These are phyloP conservation scores for Cerastis rubricosa DNA, from an alignment of 2,888 invertebrate genomes.

Conservation along the genomic window DNA sequence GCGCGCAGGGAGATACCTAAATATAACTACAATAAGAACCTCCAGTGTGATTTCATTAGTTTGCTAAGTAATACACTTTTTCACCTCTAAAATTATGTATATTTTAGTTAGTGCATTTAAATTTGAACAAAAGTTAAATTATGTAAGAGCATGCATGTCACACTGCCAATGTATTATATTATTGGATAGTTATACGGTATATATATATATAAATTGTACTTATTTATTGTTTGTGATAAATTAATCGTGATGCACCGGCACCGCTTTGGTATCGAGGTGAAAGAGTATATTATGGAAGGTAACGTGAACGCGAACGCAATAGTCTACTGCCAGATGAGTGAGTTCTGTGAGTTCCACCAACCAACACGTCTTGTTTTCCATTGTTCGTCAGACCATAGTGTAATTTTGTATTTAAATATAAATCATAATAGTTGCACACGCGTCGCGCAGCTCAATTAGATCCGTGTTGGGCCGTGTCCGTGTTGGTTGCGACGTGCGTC, in stretches of 20 bases:
- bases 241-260: constrained; percentile 63
- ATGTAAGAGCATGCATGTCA: constrained; percentile 80
- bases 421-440: constrained; percentile 65
- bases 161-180: constrained; percentile 84
- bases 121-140: constrained; percentile 82
- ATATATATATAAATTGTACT: constrained; percentile 80
- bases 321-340: constrained; percentile 76
- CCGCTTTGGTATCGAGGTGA: constrained; percentile 70
- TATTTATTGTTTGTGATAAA: constrained; percentile 83
- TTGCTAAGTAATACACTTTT: constrained; percentile 76
- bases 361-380: constrained; percentile 74
- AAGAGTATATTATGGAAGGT: constrained; percentile 70
- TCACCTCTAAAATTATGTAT: constrained; percentile 77
- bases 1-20: constrained; percentile 67
- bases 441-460: constrained; percentile 68
- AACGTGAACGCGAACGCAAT: constrained; percentile 64
- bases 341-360: constrained; percentile 62
- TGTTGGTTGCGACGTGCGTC: constrained; percentile 42
- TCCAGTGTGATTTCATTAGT: constrained; percentile 76
- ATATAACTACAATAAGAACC: constrained; percentile 76
- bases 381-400: constrained; percentile 74
- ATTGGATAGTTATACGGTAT: constrained; percentile 76
- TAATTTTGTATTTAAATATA: constrained; percentile 71
- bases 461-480: constrained; percentile 51
- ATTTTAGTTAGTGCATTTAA: constrained; percentile 84